A percentile compares a stretch with the other conserved stretches of the same genome.
phyloP scores from a whole-genome alignment of 2,888 invertebrate species.

The Napeogenes inachia region DNA sequence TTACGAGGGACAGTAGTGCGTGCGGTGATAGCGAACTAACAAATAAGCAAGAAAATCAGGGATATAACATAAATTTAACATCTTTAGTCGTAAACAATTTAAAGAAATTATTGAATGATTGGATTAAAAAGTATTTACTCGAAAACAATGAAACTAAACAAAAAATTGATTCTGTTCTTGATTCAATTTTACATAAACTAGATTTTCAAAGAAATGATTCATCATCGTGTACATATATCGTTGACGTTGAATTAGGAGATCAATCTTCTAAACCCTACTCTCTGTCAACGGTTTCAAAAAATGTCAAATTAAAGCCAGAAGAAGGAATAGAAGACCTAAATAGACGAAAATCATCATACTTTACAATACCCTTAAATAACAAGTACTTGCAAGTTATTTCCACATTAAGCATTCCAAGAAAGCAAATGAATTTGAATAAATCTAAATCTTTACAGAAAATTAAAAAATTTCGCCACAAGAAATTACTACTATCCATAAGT shows the following conservation, averaged over 20 bases:
- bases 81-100: constrained; percentile 54
- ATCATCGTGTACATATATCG: constrained; percentile 49
- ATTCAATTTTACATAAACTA: constrained; percentile 47
- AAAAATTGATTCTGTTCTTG: constrained; percentile 48
- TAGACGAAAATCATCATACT: constrained; percentile 29
- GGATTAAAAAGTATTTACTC: constrained; percentile 50
- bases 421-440: constrained; percentile 36
- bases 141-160: constrained; percentile 46
- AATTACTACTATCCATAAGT: constrained; percentile 36
- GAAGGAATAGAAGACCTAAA: not conserved
- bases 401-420: constrained; percentile 60
- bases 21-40: constrained; percentile 48
- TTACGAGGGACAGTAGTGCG: constrained; percentile 42
- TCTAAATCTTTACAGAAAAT: constrained; percentile 30
- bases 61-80: constrained; percentile 43
- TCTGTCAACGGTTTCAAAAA: not conserved
- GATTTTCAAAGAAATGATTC: constrained; percentile 34
- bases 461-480: constrained; percentile 36
- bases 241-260: constrained; percentile 44
- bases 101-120: constrained; percentile 48
- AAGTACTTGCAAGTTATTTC: constrained; percentile 53
- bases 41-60: constrained; percentile 18
- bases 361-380: constrained; percentile 44
- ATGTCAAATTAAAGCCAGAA: not conserved
- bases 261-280: constrained; percentile 33